Percentiles rank a stretch among this genome's conserved stretches.
phyloP scores from a whole-genome alignment of 1,140 invertebrate genomes.

The Yoshiicerus persimilis region DNA sequence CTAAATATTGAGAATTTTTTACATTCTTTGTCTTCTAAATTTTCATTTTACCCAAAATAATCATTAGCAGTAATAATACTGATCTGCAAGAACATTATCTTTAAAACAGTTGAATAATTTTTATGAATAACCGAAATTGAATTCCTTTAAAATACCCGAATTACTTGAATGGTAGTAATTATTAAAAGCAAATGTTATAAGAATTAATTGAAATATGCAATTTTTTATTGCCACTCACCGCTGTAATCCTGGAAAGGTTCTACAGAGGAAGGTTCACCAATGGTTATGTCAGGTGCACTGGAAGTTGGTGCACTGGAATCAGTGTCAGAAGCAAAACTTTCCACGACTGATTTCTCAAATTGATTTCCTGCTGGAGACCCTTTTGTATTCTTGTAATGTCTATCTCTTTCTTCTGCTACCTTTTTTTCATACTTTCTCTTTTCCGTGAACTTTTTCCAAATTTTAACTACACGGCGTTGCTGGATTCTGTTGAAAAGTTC shows the following conservation, averaged over 20 bases:
- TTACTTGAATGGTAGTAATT: no score
- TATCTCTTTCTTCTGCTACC: neutral
- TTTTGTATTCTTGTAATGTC: neutral
- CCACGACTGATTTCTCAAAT: neutral
- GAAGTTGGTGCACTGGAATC: neutral
- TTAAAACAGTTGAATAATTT: no score
- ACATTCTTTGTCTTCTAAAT: no score
- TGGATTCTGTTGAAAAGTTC: neutral
- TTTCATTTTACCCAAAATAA: no score
- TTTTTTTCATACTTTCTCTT: neutral
- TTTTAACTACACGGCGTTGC: neutral
- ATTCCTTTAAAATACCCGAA: no score
- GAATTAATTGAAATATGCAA: no score
- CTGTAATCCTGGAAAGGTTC: neutral
- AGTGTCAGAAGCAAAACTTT: neutral
- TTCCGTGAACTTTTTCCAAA: neutral
- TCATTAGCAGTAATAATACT: no score
- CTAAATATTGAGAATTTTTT: no score
- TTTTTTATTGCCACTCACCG: neutral
- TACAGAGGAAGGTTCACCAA: neutral
- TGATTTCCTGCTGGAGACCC: conserved; percentile 26
- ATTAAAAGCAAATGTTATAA: no score
- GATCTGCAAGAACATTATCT: no score
- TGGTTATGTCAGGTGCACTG: no score
- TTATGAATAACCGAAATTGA: no score